Conservation (phyloP, 2,797 vertebrate genomes). For the Dicrostonyx torquatus region DNA sequence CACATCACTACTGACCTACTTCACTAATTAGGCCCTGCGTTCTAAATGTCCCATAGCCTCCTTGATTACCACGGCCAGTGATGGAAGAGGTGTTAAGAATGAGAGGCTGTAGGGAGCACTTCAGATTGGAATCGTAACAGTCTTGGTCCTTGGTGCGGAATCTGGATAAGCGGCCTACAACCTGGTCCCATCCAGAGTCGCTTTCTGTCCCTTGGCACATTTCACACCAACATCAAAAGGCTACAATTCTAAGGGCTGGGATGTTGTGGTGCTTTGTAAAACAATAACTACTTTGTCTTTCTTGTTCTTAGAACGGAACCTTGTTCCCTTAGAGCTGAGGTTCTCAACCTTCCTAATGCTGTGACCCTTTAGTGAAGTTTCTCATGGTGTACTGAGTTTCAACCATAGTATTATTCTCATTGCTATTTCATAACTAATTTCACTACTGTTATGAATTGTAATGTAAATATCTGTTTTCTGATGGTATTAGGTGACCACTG, state of each 20-base stretch:
- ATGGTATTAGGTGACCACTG: not conserved
- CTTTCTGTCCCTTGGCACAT: fast-evolving
- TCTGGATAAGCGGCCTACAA: not conserved
- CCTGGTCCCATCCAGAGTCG: fast-evolving
- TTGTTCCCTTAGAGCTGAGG: not conserved
- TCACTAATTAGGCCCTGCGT: not conserved
- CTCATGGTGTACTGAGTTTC: not conserved
- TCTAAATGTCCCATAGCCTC: not conserved
- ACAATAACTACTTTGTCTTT: not conserved
- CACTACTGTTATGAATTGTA: not conserved
- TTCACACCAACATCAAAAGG: too few species aligned
- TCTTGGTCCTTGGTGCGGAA: too few species aligned
- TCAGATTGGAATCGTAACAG: not conserved
- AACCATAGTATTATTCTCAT: not conserved
- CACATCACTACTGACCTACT: too few species aligned
- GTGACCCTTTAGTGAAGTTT: not conserved
- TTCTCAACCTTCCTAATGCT: not conserved
- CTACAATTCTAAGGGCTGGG: not conserved
- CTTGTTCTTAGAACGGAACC: not conserved
- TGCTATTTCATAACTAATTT: not conserved
- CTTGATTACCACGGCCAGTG: not conserved
- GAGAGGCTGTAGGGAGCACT: too few species aligned
- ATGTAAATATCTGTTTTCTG: not conserved
- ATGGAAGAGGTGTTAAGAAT: not conserved
- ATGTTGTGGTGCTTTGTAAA: fast-evolving